A percentile compares a stretch with the other conserved stretches of the same genome.
These are phyloP conservation scores for Osmerus mordax DNA, from an alignment of 2,113 vertebrate species.

Conservation along the genomic window DNA sequence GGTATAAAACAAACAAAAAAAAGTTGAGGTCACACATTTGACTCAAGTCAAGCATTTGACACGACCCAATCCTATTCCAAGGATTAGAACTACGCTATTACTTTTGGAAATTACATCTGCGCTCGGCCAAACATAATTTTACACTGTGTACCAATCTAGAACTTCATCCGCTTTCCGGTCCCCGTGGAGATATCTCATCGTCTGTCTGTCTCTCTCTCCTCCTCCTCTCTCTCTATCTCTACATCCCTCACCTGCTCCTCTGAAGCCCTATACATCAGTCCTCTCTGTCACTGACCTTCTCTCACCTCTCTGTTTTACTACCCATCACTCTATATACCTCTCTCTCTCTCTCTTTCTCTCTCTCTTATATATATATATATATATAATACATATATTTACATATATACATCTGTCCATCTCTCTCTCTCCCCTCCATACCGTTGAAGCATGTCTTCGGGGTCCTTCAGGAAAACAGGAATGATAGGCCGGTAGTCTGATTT, in stretches of 20 bases:
- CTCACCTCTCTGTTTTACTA: constrained; percentile 14
- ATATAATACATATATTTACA: too few relatives aligned
- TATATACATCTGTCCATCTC: not conserved
- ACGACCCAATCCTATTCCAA: constrained; percentile 35
- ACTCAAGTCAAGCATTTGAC: constrained; percentile 18
- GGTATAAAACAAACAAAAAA: constrained; percentile 18
- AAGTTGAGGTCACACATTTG: constrained; percentile 24
- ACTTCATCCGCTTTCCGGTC: too few relatives aligned
- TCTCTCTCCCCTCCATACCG: not conserved
- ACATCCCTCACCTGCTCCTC: too few relatives aligned
- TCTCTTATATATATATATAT: too few relatives aligned
- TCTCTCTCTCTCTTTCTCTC: not conserved
- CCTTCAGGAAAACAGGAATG: not conserved
- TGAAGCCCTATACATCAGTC: not conserved
- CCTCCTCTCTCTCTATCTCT: too few relatives aligned
- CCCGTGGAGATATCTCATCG: too few relatives aligned
- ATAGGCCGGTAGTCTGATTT: not conserved
- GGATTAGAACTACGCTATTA: constrained; percentile 53
- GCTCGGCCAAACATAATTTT: constrained; percentile 20
- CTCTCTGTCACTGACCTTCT: not conserved
- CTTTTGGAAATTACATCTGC: constrained; percentile 43
- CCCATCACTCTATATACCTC: constrained; percentile 2
- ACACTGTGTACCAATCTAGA: too few relatives aligned
- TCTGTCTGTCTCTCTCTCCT: too few relatives aligned
- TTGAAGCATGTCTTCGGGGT: not conserved